Base-by-base conservation (phyloP, 2,888 invertebrate genomes). In the Campoplex capitator region DNA sequence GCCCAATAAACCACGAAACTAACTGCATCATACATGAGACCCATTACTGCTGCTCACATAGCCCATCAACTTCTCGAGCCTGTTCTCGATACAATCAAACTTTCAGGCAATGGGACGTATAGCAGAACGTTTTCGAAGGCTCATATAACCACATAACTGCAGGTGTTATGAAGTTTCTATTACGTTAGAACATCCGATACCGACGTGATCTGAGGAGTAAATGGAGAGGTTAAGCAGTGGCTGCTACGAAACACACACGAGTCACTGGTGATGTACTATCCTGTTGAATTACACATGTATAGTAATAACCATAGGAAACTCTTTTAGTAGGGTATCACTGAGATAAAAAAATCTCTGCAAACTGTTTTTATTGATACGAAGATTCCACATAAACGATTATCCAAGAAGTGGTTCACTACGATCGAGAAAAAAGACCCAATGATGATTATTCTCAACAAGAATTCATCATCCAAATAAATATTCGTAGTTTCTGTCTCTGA, bases 101-200 rank as follows among this genome's bases (percentile, higher is more conserved):
- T 86, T 83, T 71, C 45, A 13, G 68, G 54, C 42, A 51, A 82
- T 76, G 23, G 51, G 67, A 80, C 67, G 58, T 6, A 6, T n/a
- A 71, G 45, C 32, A 71, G 75, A 48, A 45, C 18, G 56, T 62
- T 54, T 35, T 68, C 23, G 23, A 51, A n/a, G 18, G 48, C 54
- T 70, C 62, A 85, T 83, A 62, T 65, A 82, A 81, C 80, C 51
- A 32, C 79, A 81, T 78, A 76, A 76, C 48, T 79, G 74, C 83
- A 82, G 81, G 76, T 86, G 83, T 88, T 88, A 89, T 86, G 86
- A 90, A 88, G 88, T 88, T 88, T 87, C 88, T 79, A 70, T 58
- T 79, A 74, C 73, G 80, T 65, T 80, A 65, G 71, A 85, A 88
- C 87, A 87, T 89, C 86, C 86, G 87, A 86, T 87, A 68, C 32